phyloP scores from a whole-genome alignment of 2,888 invertebrate species.

The Acrobasis repandana region DNA sequence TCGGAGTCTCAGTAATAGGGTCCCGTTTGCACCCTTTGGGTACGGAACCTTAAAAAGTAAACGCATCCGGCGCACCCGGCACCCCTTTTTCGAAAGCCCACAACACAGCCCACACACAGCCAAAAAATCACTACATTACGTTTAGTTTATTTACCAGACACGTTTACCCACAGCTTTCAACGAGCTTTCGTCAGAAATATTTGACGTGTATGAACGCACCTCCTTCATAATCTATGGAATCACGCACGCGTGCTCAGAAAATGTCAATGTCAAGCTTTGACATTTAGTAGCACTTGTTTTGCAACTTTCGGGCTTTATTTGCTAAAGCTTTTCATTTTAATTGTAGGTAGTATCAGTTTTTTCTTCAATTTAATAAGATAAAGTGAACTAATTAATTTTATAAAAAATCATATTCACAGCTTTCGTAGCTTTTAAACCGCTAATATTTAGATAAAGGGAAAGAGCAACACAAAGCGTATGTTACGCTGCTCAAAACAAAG shows the following conservation, averaged over 20 bases:
- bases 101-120: too few species aligned
- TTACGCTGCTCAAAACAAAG: neutral
- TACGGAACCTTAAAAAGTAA: too few species aligned
- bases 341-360: neutral
- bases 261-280: constrained; percentile 3
- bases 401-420: neutral
- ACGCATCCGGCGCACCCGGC: too few species aligned
- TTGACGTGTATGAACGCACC: neutral
- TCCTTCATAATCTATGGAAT: neutral
- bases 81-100: too few species aligned
- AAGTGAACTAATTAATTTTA: neutral
- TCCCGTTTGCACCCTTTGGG: too few species aligned
- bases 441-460: neutral
- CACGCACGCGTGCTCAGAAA: neutral
- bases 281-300: neutral
- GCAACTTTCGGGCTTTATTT: neutral
- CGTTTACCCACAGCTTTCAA: too few species aligned
- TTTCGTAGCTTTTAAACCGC: neutral
- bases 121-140: too few species aligned
- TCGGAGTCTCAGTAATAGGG: too few species aligned
- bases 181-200: too few species aligned
- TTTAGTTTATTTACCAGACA: too few species aligned
- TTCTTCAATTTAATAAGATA: neutral
- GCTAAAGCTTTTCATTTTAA: neutral
- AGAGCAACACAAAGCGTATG: neutral